Conservation (phyloP, 2,888 invertebrate genomes). For the Thelaira solivaga region DNA sequence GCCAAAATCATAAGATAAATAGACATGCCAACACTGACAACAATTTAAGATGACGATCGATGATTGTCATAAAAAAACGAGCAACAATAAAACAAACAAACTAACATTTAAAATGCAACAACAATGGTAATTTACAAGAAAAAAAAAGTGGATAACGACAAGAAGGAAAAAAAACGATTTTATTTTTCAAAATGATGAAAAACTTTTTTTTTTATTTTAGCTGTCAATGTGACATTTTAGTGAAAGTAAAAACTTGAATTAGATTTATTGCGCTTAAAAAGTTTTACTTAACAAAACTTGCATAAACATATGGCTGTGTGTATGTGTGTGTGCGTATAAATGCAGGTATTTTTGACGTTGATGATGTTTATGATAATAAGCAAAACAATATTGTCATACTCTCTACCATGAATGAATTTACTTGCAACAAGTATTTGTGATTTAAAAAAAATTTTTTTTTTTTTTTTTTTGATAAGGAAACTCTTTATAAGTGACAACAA, state of each 20-base stretch:
- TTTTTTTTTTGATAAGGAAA: slow-evolving; percentile 15
- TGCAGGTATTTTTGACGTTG: neutral
- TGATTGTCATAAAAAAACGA: slow-evolving; percentile 69
- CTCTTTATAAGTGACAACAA: slow-evolving; percentile 39
- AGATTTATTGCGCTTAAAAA: slow-evolving; percentile 59
- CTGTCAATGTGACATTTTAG: slow-evolving; percentile 60
- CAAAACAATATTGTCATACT: slow-evolving; percentile 47
- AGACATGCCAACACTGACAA: slow-evolving; percentile 58
- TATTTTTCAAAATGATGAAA: slow-evolving; percentile 50
- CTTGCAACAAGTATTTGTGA: neutral
- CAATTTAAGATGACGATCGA: slow-evolving; percentile 72
- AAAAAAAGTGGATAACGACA: too few species aligned
- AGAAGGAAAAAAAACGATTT: slow-evolving; percentile 10
- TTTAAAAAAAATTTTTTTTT: neutral
- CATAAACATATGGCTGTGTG: too few species aligned
- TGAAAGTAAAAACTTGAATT: slow-evolving; percentile 60
- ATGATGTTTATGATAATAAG: slow-evolving; percentile 43
- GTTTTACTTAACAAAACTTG: slow-evolving; percentile 38
- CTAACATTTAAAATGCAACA: slow-evolving; percentile 44
- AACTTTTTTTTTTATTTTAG: slow-evolving; percentile 58
- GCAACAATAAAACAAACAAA: slow-evolving; percentile 47
- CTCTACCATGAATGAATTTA: too few species aligned
- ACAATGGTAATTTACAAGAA: slow-evolving; percentile 7
- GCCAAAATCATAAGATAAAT: slow-evolving; percentile 57
- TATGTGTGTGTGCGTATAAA: too few species aligned